These are phyloP conservation scores for Triplophysa bombifrons DNA, from an alignment of 2,797 vertebrate species.

Conservation along the genomic window DNA sequence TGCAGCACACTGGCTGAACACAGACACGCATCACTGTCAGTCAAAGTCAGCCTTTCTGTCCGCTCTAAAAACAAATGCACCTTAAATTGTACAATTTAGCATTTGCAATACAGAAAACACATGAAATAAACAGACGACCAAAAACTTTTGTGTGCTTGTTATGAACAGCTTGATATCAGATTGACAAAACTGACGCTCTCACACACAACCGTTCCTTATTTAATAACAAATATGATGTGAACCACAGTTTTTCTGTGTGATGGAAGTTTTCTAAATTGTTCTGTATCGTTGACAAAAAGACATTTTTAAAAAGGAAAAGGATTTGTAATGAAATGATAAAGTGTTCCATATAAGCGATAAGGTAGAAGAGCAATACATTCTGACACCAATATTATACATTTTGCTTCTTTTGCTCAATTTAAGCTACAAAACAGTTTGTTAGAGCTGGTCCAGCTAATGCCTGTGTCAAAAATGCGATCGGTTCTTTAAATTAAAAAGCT, in stretches of 20 bases:
- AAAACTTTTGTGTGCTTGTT: conserved; percentile 28
- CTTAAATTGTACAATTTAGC: no score
- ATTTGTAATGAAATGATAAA: no score
- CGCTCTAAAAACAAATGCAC: neutral
- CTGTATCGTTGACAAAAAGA: neutral
- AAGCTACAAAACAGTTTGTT: neutral
- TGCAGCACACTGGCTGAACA: conserved; percentile 90
- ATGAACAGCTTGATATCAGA: conserved; percentile 20
- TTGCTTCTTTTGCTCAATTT: neutral
- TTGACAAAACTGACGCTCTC: neutral
- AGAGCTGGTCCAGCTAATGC: neutral
- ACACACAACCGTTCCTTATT: conserved; percentile 13
- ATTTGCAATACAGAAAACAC: no score
- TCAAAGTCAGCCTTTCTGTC: conserved; percentile 28
- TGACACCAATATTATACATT: neutral
- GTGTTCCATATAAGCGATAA: neutral
- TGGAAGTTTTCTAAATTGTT: neutral
- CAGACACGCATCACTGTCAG: conserved; percentile 52
- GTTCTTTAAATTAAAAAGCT: neutral
- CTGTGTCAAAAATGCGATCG: neutral
- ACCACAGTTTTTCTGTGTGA: conserved; percentile 1
- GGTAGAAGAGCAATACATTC: neutral
- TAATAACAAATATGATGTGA: conserved; percentile 14
- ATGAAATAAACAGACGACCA: no score
- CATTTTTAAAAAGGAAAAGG: neutral